Conservation (phyloP, 2,888 invertebrate genomes). For the Megamerina dolium region DNA sequence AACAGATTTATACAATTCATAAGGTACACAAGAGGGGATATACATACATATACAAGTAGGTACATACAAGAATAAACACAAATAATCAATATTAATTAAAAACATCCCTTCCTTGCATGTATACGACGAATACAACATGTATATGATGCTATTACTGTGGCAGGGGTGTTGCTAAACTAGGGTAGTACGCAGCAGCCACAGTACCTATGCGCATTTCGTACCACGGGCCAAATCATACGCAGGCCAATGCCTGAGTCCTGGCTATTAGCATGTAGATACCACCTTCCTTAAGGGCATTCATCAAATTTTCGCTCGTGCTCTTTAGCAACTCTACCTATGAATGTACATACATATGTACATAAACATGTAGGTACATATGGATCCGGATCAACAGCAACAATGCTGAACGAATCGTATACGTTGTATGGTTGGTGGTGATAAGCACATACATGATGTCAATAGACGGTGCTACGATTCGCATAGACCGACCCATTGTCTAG, state of each 20-base stretch:
- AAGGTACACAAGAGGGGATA: no score
- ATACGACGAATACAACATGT: background rate
- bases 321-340: background rate
- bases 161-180: background rate
- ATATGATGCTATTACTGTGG: no score
- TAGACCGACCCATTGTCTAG: conserved; percentile 14
- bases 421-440: background rate
- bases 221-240: conserved; percentile 25
- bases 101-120: conserved; percentile 4
- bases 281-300: conserved; percentile 40
- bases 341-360: background rate
- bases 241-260: conserved; percentile 41
- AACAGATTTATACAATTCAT: no score
- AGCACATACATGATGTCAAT: no score
- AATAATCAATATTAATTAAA: conserved; percentile 17
- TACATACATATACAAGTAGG: conserved; percentile 4
- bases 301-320: conserved; percentile 9
- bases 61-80: no score
- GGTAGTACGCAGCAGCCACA: conserved; percentile 1
- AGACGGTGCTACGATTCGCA: conserved; percentile 3
- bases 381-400: no score
- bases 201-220: conserved; percentile 17
- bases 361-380: no score
- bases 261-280: conserved; percentile 36
- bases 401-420: background rate